phyloP scores from a whole-genome alignment of 2,113 vertebrate genomes.

The Petrocephalus zakoni region DNA sequence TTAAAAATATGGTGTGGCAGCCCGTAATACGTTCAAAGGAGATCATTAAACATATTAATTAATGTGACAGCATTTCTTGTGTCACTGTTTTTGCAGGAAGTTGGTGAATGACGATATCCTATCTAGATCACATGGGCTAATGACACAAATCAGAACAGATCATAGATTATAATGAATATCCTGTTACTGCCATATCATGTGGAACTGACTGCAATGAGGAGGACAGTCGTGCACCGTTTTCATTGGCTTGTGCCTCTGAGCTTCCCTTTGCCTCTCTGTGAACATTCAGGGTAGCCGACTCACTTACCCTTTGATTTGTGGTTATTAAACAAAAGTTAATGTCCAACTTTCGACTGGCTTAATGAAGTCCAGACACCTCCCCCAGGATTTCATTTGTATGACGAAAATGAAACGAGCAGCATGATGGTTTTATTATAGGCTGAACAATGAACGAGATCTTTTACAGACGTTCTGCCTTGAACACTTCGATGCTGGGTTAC shows the following conservation, averaged over 20 bases:
- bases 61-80: background rate
- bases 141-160: constrained; percentile 13
- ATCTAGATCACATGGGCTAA: constrained; percentile 3
- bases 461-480: background rate
- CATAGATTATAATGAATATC: constrained; percentile 30
- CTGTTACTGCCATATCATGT: constrained; percentile 7
- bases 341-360: constrained; percentile 2
- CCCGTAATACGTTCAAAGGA: background rate
- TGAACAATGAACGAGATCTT: background rate
- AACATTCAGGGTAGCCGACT: background rate
- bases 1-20: background rate
- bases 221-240: background rate
- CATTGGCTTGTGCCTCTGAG: constrained; percentile 20
- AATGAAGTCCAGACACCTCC: background rate
- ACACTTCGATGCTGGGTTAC: background rate
- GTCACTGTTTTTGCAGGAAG: background rate
- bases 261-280: constrained; percentile 14
- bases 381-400: background rate
- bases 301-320: constrained; percentile 22
- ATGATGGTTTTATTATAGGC: background rate
- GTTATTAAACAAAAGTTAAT: constrained; percentile 24
- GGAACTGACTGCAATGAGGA: background rate
- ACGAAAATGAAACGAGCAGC: background rate
- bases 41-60: background rate
- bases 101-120: background rate